Base-by-base conservation (phyloP, 2,797 vertebrate species). In the Cuniculus paca region DNA sequence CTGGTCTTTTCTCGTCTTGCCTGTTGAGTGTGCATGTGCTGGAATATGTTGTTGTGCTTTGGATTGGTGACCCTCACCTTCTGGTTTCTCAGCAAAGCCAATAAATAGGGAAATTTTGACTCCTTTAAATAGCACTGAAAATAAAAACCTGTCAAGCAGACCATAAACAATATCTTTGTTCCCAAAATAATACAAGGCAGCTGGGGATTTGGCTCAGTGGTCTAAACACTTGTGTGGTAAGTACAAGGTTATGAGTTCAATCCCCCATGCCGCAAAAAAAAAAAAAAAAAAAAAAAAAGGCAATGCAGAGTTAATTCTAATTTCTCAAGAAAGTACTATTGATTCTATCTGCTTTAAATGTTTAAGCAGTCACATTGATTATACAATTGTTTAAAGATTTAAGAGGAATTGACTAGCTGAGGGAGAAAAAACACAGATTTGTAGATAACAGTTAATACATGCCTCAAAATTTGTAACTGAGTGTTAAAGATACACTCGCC, bases 351-450 rank as follows among this genome's bases (percentile, higher is more conserved):
- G 28, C 34, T 39, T 72, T 68, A 95, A 88, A 52, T 80, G 50
- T 94, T 91, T 95, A 95, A 87, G 58, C 34, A 86, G 50, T 36
- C 56, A 36, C 42, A 92, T 80, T 95, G 93, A 96, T 92, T 92
- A 87, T 70, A 88, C 31, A 63, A 90, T 95, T 92, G 74, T 54
- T 92, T 1, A 4, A 95, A 96, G 77, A 96, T 85, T 90, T 96
- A 91, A 45, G 22, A 95, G 84, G 70, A 93, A 92, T 90, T 87
- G 22, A 50, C 56, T 42, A 61, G 16, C 31, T 72, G 12, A 22
- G 16, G 31, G 31, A 79, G 60, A 60, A 50, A 6, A 45, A 24
- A 72, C 22, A 90, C 5, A 87, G 81, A 91, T 82, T 70, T 94
- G 13, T 89, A 96, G 85, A 36, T 10, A 89, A 48, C 68, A 74